Base-by-base conservation (phyloP, 2,888 invertebrate species). In the Tortricodes alternella region DNA sequence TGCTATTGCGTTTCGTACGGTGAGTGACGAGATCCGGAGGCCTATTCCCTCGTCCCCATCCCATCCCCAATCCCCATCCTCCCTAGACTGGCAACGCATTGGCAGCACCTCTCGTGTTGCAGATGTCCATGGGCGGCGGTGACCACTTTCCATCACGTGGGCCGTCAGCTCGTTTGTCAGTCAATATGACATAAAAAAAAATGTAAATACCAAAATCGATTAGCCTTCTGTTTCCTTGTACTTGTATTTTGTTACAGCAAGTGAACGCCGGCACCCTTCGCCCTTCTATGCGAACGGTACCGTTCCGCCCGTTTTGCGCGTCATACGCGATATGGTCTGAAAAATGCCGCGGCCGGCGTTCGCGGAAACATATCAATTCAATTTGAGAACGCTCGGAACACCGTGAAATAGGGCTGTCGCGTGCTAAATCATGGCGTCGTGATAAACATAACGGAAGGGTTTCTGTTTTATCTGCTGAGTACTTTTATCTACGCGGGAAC, bases 331-430 rank as follows among this genome's bases (percentile, higher is more conserved):
- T 85, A 84, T 78, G 83, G 80, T 78, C 74, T 80, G 83, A 89
- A 87, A 89, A 89, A 88, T 81, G 82, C 83, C 70, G 69, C 79
- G 74, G 70, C 77, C 66, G 65, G 29, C 81, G 85, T 83, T 83
- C 84, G 83, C 84, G 81, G 84, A 83, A 84, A 86, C 88, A 85
- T 89, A 90, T 89, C 90, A 90, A 88, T 90, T 90, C 89, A 89
- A 89, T 89, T 89, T 88, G 74, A 73, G 74, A 78, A 76, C 78
- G 76, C 75, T 59, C 64, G 68, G 67, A 64, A 71, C 74, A 68
- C 77, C 78, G 81, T 86, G 84, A 85, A 83, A 85, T 84, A 78
- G 83, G 76, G 79, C 78, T 80, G 81, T 78, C 80, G 67, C 68
- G 67, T 71, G 78, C 75, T 85, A 85, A 86, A 85, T 88, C 87